Evolutionary conservation across 1,140 invertebrate genomes (phyloP), one percentile per base, ranked within the genome.

Genomic region (Laodelphax striatellus): DNA sequence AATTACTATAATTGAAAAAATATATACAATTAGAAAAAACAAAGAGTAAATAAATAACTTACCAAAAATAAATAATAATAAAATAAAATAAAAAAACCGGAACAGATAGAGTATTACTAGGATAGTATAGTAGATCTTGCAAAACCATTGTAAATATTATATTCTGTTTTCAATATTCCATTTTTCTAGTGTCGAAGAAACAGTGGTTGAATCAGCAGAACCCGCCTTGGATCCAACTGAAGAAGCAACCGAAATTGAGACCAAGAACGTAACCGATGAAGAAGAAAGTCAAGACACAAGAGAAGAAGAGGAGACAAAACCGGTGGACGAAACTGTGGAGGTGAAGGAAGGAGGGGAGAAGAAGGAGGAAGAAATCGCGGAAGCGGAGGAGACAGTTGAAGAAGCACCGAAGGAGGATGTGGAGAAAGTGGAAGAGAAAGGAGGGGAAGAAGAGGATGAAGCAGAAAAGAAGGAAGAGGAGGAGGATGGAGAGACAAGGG

Each of bases 401-500:
- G 28, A 5, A 11, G 28, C 5, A 14, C 41, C n/a, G 52, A 31
- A 43, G 41, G 57, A 16, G 17, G 57, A 62, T 52, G 46, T 14
- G 52, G 21, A 43, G 41, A 54, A 22, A 21, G 57, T 62, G 52
- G 41, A 65, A 22, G 61, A 68, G 42, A 10, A 60, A n/a, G 17
- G 8, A 13, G 3, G 66, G 65, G 22, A 68, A 66, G 43, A 66
- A 68, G 52, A 61, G 55, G 11, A 42, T 41, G 9, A 14, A 6
- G 46, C 4, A 10, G 22, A 21, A 11, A 11, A 52, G 22, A 13
- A 52, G 22, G 46, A 52, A 63, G 69, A 52, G 38, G 66, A 19
- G 66, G 62, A 28, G 65, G 68, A 34, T 64, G 68, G 5, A 62
- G 65, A 34, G 65, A 62, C 50, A 66, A 9, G 34, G 8, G 34